These are phyloP conservation scores for Catajapyx aquilonaris DNA, from an alignment of 1,140 invertebrate genomes.

Conservation along the genomic window DNA sequence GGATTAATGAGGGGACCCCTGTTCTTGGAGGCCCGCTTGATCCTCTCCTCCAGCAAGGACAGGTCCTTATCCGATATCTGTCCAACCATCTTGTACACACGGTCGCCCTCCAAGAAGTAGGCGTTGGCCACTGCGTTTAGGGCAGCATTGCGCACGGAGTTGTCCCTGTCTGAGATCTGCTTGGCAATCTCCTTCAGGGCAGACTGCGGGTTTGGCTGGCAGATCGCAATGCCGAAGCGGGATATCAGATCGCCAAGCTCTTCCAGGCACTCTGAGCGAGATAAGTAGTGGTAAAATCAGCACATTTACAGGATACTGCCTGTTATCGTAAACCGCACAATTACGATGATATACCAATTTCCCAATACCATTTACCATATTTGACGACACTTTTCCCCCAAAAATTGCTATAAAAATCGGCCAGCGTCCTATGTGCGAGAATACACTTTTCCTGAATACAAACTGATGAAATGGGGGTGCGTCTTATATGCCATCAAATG, in stretches of 20 bases:
- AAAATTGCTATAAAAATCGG: too few species aligned
- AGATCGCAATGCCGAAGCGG: slow-evolving; percentile 62
- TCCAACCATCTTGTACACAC: slow-evolving; percentile 76
- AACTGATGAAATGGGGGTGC: too few species aligned
- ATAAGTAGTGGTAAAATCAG: too few species aligned
- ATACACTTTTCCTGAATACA: too few species aligned
- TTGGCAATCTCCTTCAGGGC: slow-evolving; percentile 82
- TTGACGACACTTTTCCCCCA: too few species aligned
- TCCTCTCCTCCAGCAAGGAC: slow-evolving; percentile 80
- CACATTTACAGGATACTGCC: too few species aligned
- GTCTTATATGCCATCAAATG: too few species aligned
- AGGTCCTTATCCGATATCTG: slow-evolving; percentile 88
- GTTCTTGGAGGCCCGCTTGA: slow-evolving; percentile 65
- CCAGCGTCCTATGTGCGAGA: too few species aligned
- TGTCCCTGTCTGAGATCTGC: slow-evolving; percentile 89
- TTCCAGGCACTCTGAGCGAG: slow-evolving; percentile 63
- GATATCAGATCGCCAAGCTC: slow-evolving; percentile 73
- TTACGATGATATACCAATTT: too few species aligned
- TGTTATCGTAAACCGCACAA: too few species aligned
- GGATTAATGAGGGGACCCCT: slow-evolving; percentile 18
- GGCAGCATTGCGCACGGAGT: slow-evolving; percentile 85
- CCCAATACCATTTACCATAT: too few species aligned
- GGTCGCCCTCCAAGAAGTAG: slow-evolving; percentile 75
- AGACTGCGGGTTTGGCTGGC: slow-evolving; percentile 46
- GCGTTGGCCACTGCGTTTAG: slow-evolving; percentile 82